Evolutionary conservation across 1,140 invertebrate species (phyloP), one percentile per base, ranked within the genome.

Genomic region (Orchestia grillus): DNA sequence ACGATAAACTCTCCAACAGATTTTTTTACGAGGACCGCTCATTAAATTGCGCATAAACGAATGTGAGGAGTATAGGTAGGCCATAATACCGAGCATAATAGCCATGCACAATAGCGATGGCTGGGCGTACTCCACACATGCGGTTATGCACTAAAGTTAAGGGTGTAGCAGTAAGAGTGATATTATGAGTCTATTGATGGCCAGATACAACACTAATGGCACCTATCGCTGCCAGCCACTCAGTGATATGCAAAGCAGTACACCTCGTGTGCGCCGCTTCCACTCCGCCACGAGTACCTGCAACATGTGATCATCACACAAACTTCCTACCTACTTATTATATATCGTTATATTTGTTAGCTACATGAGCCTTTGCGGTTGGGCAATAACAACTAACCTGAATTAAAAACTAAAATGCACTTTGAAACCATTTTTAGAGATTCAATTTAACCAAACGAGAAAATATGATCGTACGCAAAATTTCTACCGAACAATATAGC

Each of bases 1-100:
- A 45, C 92, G 92, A 94, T 94, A 94, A 94, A 94, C 92, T 94
- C 92, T 47, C 88, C 41, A 94, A 94, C 92, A 94, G 92, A 94
- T 94, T 94, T 94, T 77, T 94, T 94, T 94, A 94, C 92, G 92
- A 94, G 92, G 92, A 47, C 92, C 92, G 92, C 92, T 94, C 92
- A 94, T 94, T 94, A 94, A 94, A 94, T 94, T 94, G 92, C 92
- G 44, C 92, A 94, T 94, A 94, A 94, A 94, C 92, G 92, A 94
- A 94, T 94, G 92, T 94, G 92, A 94, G 92, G 92, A 94, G 92
- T 45, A 94, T 94, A 94, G 92, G 92, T 94, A 94, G 92, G 92
- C 92, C 92, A 94, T 94, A 94, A 44, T 40, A 45, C 43, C 92
- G 43, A 47, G 40, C 44, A 47, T 94, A 94, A 94, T 94, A 47